phyloP scores from a whole-genome alignment of 2,888 invertebrate genomes.

The Graphium colonna region DNA sequence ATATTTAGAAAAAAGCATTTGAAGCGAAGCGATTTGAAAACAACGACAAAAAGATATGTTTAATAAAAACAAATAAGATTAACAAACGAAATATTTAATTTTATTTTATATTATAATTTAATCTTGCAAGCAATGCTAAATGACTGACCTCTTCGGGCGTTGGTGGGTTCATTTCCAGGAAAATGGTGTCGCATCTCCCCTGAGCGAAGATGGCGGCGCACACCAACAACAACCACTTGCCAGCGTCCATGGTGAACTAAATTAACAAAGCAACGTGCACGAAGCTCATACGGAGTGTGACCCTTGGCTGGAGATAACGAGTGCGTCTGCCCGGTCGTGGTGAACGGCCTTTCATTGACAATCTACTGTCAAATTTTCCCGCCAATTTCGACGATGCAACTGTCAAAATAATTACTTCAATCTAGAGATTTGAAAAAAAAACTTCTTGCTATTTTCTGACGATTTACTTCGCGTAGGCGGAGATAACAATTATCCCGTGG shows the following conservation, averaged over 20 bases:
- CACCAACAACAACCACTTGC: constrained; percentile 33
- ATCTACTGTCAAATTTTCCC: constrained; percentile 36
- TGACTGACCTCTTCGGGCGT: constrained; percentile 56
- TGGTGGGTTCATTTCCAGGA: constrained; percentile 48
- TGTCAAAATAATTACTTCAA: constrained; percentile 11
- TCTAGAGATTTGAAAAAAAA: too few species aligned
- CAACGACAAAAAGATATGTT: too few species aligned
- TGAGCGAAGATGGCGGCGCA: constrained; percentile 31
- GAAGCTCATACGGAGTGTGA: constrained; percentile 28
- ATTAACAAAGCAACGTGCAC: constrained; percentile 29
- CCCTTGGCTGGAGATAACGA: constrained; percentile 37
- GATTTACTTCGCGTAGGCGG: too few species aligned
- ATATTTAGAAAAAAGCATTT: too few species aligned
- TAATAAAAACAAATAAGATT: too few species aligned
- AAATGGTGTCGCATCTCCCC: constrained; percentile 49
- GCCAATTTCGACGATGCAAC: constrained; percentile 23
- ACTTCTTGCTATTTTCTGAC: too few species aligned
- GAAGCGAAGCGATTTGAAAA: too few species aligned
- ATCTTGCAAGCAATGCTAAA: neutral
- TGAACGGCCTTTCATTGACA: constrained; percentile 35
- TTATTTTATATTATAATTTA: too few species aligned
- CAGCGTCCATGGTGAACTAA: constrained; percentile 37
- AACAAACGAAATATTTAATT: too few species aligned
- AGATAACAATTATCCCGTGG: too few species aligned
- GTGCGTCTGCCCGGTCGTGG: constrained; percentile 21